phyloP scores from a whole-genome alignment of 2,797 vertebrate species.

The Galago senegalensis region DNA sequence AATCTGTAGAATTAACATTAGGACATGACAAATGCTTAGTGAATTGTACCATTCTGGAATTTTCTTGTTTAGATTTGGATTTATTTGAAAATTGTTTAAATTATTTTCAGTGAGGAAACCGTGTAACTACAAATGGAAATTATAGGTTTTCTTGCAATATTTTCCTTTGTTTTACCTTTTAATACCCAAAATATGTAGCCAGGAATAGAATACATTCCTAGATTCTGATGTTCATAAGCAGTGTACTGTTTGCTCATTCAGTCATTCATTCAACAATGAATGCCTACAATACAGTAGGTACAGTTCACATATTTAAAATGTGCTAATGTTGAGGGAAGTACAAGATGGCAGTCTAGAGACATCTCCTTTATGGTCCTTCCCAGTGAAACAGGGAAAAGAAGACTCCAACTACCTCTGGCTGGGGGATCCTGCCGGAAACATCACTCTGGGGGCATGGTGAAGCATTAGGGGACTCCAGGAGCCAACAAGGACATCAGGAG shows the following conservation, averaged over 20 bases:
- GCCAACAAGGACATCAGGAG: too few species aligned
- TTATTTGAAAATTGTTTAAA: constrained; percentile 19
- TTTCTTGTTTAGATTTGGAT: constrained; percentile 21
- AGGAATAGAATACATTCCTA: background rate
- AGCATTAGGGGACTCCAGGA: too few species aligned
- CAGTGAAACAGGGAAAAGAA: too few species aligned
- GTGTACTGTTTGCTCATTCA: background rate
- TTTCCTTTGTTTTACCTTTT: constrained; percentile 25
- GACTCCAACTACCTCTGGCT: too few species aligned
- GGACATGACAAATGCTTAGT: background rate
- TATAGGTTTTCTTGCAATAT: background rate
- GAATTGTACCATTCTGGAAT: background rate
- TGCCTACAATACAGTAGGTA: background rate
- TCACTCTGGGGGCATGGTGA: too few species aligned
- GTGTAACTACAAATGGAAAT: background rate
- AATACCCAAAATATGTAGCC: background rate
- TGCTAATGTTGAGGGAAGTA: background rate
- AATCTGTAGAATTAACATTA: background rate
- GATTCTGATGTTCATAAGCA: background rate
- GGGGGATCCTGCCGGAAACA: too few species aligned
- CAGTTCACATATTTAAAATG: background rate
- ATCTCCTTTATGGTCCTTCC: too few species aligned
- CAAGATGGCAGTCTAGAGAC: too few species aligned
- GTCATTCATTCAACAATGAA: constrained; percentile 6
- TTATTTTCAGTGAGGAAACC: background rate